phyloP scores from a whole-genome alignment of 2,113 vertebrate genomes.

The Perca fluviatilis region DNA sequence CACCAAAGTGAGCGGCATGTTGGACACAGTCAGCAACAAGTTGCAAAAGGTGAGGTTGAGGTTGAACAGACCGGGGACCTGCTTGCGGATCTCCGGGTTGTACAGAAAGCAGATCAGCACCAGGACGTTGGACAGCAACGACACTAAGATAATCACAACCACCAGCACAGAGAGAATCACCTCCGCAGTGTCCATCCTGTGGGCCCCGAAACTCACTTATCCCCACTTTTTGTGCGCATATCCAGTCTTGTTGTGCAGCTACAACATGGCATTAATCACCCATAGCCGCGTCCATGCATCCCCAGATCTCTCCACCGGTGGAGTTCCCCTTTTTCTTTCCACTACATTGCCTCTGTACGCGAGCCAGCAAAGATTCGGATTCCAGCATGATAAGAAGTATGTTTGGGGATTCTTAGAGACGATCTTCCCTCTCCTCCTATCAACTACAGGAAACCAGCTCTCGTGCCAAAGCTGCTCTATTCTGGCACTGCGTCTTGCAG shows the following conservation, averaged over 20 bases:
- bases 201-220: constrained; percentile 75
- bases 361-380: constrained; percentile 64
- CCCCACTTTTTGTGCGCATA: constrained; percentile 64
- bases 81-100: constrained; percentile 95
- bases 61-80: constrained; percentile 95
- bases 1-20: constrained; percentile 96
- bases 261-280: constrained; percentile 63
- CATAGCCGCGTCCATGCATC: constrained; percentile 76
- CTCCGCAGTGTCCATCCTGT: constrained; percentile 93
- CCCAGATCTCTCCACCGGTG: constrained; percentile 62
- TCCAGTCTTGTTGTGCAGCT: constrained; percentile 62
- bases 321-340: constrained; percentile 67
- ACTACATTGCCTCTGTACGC: constrained; percentile 78
- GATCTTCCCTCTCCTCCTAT: not conserved
- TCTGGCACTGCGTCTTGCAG: constrained; percentile 68
- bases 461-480: constrained; percentile 58
- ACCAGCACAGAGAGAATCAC: constrained; percentile 89
- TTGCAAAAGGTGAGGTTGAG: constrained; percentile 98
- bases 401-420: constrained; percentile 9
- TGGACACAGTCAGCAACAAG: constrained; percentile 94
- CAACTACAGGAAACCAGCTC: constrained; percentile 45
- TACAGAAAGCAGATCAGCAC: constrained; percentile 97
- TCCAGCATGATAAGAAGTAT: constrained; percentile 61
- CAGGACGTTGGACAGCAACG: constrained; percentile 96
- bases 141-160: constrained; percentile 91